Base-by-base conservation (phyloP, 2,888 invertebrate species). In the Rhagophthalmus giganteus region DNA sequence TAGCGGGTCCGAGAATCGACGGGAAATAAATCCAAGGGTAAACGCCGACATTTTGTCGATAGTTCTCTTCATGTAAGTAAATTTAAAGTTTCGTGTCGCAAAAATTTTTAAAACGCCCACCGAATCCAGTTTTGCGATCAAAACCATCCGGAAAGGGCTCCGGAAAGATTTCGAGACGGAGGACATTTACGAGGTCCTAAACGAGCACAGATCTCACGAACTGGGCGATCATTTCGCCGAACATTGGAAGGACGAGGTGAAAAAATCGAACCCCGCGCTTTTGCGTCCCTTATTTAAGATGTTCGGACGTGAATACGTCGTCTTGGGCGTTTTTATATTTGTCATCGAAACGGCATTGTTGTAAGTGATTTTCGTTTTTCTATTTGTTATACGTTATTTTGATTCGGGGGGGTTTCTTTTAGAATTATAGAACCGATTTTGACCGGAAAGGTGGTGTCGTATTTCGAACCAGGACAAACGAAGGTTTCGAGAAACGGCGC, bases 401-500 rank as follows among this genome's bases (percentile, higher is more conserved):
- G n/a, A n/a, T n/a, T n/a, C n/a, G n/a, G n/a, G n/a, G 7, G 11
- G 2, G 6, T 58, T 15, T 4, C n/a, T 57, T 76, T 2, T 74
- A 87, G 87, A 66, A 74, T 85, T 55, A 72, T 80, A 2, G 83
- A 83, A 65, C 86, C 87, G 1, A 64, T 83, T 59, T 84, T 84
- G 54, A 74, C 87, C 1, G 85, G 85, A 45, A 79, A 80, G 2
- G 69, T 87, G 8, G 82, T 87, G n/a, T 78, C 79, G 0, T 86
- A 83, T 59, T 87, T 87, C 66, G 80, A 80, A 0, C 81, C 81
- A 13, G 76, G 70, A 0, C n/a, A n/a, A n/a, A 74, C 37, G 1
- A 75, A 77, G 0, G 72, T 83, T 6, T 70, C 74, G 1, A 67
- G 75, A 12, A 61, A 78, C 0, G 75, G 84, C 7, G 88, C 89